Base-by-base conservation (phyloP, 2,888 invertebrate species). In the Trichopoda pennipes region DNA sequence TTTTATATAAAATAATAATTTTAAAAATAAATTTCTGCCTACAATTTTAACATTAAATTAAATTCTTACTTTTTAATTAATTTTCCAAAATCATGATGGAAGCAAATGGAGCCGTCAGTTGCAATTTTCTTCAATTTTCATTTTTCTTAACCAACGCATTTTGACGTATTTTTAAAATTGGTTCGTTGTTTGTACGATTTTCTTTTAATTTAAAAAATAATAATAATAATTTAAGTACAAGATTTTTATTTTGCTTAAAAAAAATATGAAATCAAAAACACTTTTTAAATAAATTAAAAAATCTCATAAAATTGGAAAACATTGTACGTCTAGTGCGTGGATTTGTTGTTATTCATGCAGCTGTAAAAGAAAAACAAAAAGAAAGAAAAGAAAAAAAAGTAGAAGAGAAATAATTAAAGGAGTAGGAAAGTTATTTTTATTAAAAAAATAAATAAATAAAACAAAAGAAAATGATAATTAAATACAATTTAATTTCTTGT, bases 321-420 rank as follows among this genome's bases (percentile, higher is more conserved):
- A 90, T 85, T 85, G 88, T 88, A 87, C 89, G 88, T 89, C 89
- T 87, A 89, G 88, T 88, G 88, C 89, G 89, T 87, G 88, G 89
- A 84, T 86, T 88, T 87, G 88, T 87, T 89, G 89, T 88, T 90
- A 90, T 90, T 90, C 90, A 90, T 90, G 90, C 90, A 89, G 90
- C 90, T 90, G 90, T 86, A 90, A 90, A 85, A 84, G 82, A 86
- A 84, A 85, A 76, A 77, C 82, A 23, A 47, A 55, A 44, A 38
- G 47, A 58, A 63, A 63, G 28, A 51, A 38, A 73, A 53, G 53
- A 63, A 63, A 19, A 51, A 38, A 73, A 53, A 21, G 77, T 42
- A 47, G 56, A 32, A 77, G 0, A 72, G 32, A 63, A 60, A 47
- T 73, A 28, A 28, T 28, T 28, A 28, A 14, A 53, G 53, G 44